These are phyloP conservation scores for Dicycla oo DNA, from an alignment of 2,888 invertebrate genomes.

Conservation along the genomic window DNA sequence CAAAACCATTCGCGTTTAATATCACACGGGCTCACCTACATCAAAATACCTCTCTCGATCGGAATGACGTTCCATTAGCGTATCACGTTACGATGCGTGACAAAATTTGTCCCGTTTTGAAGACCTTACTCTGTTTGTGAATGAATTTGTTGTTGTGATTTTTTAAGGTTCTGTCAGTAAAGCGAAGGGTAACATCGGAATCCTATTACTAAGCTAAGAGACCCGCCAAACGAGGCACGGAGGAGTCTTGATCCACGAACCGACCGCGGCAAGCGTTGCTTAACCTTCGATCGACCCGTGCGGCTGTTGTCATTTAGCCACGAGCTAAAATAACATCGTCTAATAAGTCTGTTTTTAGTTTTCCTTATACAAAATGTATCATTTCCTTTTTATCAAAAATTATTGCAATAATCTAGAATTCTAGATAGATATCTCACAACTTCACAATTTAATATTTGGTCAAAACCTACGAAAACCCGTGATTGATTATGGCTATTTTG, in stretches of 20 bases:
- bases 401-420: background rate
- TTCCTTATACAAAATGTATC: too few relatives aligned
- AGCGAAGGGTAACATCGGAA: background rate
- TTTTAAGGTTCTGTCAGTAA: background rate
- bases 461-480: background rate
- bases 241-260: too few relatives aligned
- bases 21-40: conserved; percentile 72
- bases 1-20: conserved; percentile 70
- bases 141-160: conserved; percentile 17
- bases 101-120: conserved; percentile 42
- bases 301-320: too few relatives aligned
- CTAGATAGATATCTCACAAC: background rate
- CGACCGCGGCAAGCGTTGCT: too few relatives aligned
- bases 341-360: too few relatives aligned
- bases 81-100: conserved; percentile 50
- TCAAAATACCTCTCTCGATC: conserved; percentile 66
- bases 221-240: background rate
- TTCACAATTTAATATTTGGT: conserved; percentile 6
- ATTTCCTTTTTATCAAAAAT: too few relatives aligned
- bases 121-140: conserved; percentile 32
- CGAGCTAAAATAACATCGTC: too few relatives aligned
- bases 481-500: conserved; percentile 31
- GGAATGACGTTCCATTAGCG: conserved; percentile 70
- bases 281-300: too few relatives aligned
- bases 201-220: background rate